Percentiles rank a stretch among this genome's conserved stretches.
Evolutionary conservation across 2,797 vertebrate species (phyloP).

Genomic region (Menidia menidia): DNA sequence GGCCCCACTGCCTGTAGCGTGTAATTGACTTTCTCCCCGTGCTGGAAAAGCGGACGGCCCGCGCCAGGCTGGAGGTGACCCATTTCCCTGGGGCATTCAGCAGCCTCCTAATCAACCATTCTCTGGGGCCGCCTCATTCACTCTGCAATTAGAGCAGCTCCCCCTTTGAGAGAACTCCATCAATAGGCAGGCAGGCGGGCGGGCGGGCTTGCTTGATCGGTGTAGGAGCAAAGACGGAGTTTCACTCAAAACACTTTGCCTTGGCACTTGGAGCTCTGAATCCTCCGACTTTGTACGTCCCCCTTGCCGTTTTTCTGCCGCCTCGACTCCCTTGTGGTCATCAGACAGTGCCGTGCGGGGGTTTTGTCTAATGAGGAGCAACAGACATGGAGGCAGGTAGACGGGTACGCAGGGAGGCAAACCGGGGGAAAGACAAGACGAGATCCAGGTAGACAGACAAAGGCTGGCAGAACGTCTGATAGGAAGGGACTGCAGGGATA

Average conservation of each 20-base stretch:
- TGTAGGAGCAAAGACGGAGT: conserved; percentile 57
- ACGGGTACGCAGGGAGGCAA: conserved; percentile 35
- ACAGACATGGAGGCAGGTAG: conserved; percentile 53
- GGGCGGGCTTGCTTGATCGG: conserved; percentile 38
- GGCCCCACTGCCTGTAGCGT: conserved; percentile 77
- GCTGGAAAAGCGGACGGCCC: conserved; percentile 72
- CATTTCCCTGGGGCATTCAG: conserved; percentile 85
- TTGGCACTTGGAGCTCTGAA: conserved; percentile 57
- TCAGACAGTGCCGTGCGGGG: conserved; percentile 52
- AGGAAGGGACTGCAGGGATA: conserved; percentile 66
- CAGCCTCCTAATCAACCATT: conserved; percentile 82
- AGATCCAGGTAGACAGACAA: conserved; percentile 61
- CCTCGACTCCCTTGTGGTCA: conserved; percentile 55
- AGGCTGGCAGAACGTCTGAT: conserved; percentile 63
- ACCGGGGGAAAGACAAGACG: conserved; percentile 31
- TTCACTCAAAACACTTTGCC: conserved; percentile 59
- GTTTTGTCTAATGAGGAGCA: conserved; percentile 59
- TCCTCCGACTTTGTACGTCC: conserved; percentile 51
- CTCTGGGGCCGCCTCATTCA: conserved; percentile 78
- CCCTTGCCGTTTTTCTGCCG: conserved; percentile 24
- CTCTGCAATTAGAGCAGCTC: conserved; percentile 79
- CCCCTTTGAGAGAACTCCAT: conserved; percentile 79
- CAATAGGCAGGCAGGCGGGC: conserved; percentile 71
- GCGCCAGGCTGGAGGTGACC: conserved; percentile 83
- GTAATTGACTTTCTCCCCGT: conserved; percentile 82